Conservation (phyloP, 2,888 invertebrate species). For the Pemphredon lugubris region DNA sequence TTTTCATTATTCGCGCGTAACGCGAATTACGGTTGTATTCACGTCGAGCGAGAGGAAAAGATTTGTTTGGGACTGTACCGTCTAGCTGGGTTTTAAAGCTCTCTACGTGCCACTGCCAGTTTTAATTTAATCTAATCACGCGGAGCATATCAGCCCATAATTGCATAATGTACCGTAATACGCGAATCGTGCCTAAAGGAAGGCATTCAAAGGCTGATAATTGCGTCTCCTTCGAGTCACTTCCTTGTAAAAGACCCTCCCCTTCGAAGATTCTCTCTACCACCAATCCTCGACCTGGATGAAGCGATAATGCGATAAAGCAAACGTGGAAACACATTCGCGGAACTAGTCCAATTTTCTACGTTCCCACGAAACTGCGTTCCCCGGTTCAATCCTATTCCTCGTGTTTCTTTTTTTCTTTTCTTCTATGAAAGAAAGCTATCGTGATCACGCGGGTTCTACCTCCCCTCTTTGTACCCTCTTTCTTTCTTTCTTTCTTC, state of each 20-base stretch:
- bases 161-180: conserved; percentile 12
- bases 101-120: too few species aligned
- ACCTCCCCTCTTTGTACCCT: not conserved
- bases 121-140: too few species aligned
- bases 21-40: too few species aligned
- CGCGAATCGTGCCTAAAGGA: not conserved
- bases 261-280: conserved; percentile 15
- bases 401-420: conserved; percentile 32
- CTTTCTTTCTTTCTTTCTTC: conserved; percentile 7
- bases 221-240: conserved; percentile 36
- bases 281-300: conserved; percentile 27
- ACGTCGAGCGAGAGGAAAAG: too few species aligned
- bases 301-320: conserved; percentile 46
- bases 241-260: conserved; percentile 21
- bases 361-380: conserved; percentile 29
- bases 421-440: conserved; percentile 41
- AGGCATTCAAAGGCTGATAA: conserved; percentile 19
- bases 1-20: too few species aligned
- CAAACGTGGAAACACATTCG: conserved; percentile 27
- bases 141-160: conserved; percentile 24
- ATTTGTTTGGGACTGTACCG: too few species aligned
- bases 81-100: too few species aligned
- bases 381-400: conserved; percentile 31
- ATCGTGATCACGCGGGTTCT: conserved; percentile 37
- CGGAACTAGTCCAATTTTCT: conserved; percentile 40